These are phyloP conservation scores for Hemicordylus capensis DNA, from an alignment of 2,113 vertebrate genomes.

Conservation along the genomic window DNA sequence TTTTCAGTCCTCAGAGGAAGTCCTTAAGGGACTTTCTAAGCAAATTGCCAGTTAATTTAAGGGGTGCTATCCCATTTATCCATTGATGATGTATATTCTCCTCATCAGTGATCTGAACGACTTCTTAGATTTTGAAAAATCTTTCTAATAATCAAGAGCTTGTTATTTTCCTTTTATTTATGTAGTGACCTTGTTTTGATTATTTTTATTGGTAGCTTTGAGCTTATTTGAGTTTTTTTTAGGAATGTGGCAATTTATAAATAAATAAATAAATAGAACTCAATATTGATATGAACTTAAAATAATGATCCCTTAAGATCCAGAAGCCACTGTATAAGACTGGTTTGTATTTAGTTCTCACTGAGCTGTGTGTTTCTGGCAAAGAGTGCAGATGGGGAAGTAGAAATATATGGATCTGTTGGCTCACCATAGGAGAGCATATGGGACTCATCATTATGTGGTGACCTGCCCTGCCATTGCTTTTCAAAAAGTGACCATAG, in stretches of 20 bases:
- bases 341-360: neutral
- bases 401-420: neutral
- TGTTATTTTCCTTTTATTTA: neutral
- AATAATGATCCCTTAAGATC: neutral
- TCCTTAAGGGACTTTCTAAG: neutral
- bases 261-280: too few relatives aligned
- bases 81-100: neutral
- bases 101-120: neutral
- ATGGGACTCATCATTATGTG: neutral
- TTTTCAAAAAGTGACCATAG: neutral
- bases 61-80: too few relatives aligned
- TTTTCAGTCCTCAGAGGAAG: neutral
- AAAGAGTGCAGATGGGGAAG: neutral
- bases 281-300: neutral
- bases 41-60: too few relatives aligned
- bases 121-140: neutral
- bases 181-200: accelerated
- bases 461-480: neutral
- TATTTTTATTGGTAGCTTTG: too few relatives aligned
- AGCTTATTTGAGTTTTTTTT: too few relatives aligned
- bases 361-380: neutral
- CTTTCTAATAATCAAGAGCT: neutral
- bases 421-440: neutral
- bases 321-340: neutral
- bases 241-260: too few relatives aligned